These are phyloP conservation scores for Myopa testacea DNA, from an alignment of 2,888 invertebrate species.

Conservation along the genomic window DNA sequence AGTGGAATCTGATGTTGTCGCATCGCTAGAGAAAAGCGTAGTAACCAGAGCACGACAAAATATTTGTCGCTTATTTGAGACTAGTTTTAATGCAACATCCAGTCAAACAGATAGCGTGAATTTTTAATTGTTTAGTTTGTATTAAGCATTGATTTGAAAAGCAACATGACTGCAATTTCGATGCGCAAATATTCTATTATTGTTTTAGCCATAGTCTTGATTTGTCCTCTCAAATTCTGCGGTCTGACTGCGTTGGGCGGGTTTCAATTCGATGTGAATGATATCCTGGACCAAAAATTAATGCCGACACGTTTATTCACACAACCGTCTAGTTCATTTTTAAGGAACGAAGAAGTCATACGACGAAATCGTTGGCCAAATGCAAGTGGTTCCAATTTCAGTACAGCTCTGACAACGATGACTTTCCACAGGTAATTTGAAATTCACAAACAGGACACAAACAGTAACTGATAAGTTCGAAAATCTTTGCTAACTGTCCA, in stretches of 20 bases:
- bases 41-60: slow-evolving; percentile 5
- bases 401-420: slow-evolving; percentile 75
- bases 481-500: not conserved
- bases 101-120: not conserved
- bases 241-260: not conserved
- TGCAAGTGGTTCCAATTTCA: slow-evolving; percentile 60
- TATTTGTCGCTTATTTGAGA: slow-evolving; percentile 10
- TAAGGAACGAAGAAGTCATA: not conserved
- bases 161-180: not conserved
- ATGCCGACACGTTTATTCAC: slow-evolving; percentile 77
- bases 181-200: not conserved
- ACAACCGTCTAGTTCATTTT: slow-evolving; percentile 50
- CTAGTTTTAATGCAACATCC: not conserved
- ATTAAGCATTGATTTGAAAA: slow-evolving; percentile 4
- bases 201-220: not conserved
- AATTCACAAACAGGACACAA: too few relatives aligned
- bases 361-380: not conserved
- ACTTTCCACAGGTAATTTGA: slow-evolving; percentile 75
- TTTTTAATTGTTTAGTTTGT: not conserved
- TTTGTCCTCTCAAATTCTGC: not conserved
- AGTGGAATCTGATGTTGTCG: not conserved
- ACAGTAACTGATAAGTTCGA: not conserved
- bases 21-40: not conserved
- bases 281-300: slow-evolving; percentile 77
- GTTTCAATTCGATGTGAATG: slow-evolving; percentile 71